These are phyloP conservation scores for Pseudococcus jackbeardsleyi DNA, from an alignment of 2,888 invertebrate species.

Conservation along the genomic window DNA sequence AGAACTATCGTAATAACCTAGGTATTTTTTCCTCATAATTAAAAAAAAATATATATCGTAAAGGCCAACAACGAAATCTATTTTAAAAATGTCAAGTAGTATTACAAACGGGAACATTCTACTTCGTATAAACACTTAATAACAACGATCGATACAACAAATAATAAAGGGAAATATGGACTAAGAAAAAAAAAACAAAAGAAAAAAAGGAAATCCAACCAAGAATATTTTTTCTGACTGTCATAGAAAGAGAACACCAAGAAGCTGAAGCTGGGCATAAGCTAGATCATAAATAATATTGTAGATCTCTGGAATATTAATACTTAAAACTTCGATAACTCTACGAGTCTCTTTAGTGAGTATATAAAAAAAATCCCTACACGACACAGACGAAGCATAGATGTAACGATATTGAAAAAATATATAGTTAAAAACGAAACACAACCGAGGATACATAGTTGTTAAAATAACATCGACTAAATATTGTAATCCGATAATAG, in stretches of 20 bases:
- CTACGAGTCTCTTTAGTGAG: not conserved
- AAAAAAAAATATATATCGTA: not conserved
- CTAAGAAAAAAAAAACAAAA: not conserved
- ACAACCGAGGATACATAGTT: constrained; percentile 42
- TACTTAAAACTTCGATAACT: not conserved
- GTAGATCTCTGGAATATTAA: not conserved
- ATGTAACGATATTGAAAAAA: not conserved
- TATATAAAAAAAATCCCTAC: not conserved
- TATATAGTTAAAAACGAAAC: constrained; percentile 24
- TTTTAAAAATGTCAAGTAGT: constrained; percentile 18
- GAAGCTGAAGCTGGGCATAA: constrained; percentile 14
- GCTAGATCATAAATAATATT: not conserved
- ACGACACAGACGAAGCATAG: not conserved
- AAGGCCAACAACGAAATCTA: constrained; percentile 33
- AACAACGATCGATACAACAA: constrained; percentile 7
- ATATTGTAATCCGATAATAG: constrained; percentile 1
- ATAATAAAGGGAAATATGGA: not conserved
- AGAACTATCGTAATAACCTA: not conserved
- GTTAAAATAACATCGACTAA: constrained; percentile 35
- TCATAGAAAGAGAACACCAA: not conserved
- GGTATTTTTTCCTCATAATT: constrained; percentile 19
- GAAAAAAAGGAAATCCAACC: not conserved
- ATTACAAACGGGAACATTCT: constrained; percentile 19
- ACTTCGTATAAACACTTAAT: constrained; percentile 2
- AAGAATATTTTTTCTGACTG: not conserved